These are phyloP conservation scores for Paralichthys olivaceus DNA, from an alignment of 2,113 vertebrate species.

Conservation along the genomic window DNA sequence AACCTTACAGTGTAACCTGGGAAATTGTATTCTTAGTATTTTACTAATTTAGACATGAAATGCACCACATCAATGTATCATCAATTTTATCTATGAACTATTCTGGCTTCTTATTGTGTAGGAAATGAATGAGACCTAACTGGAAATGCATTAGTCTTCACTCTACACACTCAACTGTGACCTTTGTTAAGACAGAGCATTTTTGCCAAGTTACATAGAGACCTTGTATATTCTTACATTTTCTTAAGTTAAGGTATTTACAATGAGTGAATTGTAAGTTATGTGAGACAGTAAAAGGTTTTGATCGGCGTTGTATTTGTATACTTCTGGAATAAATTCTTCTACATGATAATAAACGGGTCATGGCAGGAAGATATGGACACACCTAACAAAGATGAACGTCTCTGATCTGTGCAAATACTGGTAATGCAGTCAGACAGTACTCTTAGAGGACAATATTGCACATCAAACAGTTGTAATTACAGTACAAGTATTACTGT, in stretches of 20 bases:
- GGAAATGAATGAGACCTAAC: background rate
- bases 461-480: slow-evolving; percentile 61
- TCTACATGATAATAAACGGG: background rate
- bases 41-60: background rate
- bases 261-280: slow-evolving; percentile 19
- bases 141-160: background rate
- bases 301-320: slow-evolving; percentile 8
- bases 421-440: slow-evolving; percentile 43
- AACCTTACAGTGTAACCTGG: background rate
- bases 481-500: slow-evolving; percentile 62
- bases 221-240: too few relatives aligned
- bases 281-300: background rate
- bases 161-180: too few relatives aligned
- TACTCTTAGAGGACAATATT: slow-evolving; percentile 60
- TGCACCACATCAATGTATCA: background rate
- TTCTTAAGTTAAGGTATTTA: slow-evolving; percentile 37
- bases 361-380: slow-evolving; percentile 34
- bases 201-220: too few relatives aligned
- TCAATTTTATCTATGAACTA: too few relatives aligned
- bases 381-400: slow-evolving; percentile 43
- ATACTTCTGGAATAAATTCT: slow-evolving; percentile 1
- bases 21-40: background rate
- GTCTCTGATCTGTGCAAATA: slow-evolving; percentile 62
- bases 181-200: too few relatives aligned
- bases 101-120: background rate